Base-by-base conservation (phyloP, 2,797 vertebrate genomes). In the Echiichthys vipera region DNA sequence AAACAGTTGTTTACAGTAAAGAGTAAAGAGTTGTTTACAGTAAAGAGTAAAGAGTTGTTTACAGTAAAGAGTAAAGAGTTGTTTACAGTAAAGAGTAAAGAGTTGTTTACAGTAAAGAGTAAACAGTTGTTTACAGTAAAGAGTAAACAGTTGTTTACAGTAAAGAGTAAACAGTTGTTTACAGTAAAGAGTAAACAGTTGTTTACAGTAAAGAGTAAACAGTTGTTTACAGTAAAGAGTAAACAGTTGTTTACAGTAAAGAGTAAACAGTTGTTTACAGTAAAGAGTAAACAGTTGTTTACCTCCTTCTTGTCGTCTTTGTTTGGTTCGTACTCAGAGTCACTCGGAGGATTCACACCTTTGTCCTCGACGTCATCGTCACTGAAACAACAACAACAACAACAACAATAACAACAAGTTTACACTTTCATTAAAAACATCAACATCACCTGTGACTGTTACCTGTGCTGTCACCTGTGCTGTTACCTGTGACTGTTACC, bases 351-450 rank as follows among this genome's bases (percentile, higher is more conserved):
- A 78, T 78, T 93, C 75, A 89, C 90, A 63, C 88, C 93, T 36
- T 94, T 76, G 37, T 96, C 96, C 29, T 96, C 97, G 36, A 92
- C 93, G 67, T 98, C 97, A 22, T 98, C 96, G 43, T 97, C 97
- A 89, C 97, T 96, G 82, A 57, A 92, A 85, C 43, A 32, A n/a
- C n/a, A n/a, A n/a, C n/a, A n/a, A n/a, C n/a, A n/a, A n/a, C n/a
- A n/a, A n/a, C n/a, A n/a, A n/a, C n/a, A n/a, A n/a, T n/a, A n/a
- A n/a, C n/a, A n/a, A n/a, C n/a, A n/a, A n/a, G n/a, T n/a, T n/a
- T n/a, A n/a, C n/a, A n/a, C n/a, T n/a, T n/a, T n/a, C n/a, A n/a
- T n/a, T n/a, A n/a, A n/a, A n/a, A n/a, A n/a, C n/a, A n/a, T n/a
- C n/a, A n/a, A n/a, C n/a, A n/a, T n/a, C n/a, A n/a, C n/a, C n/a